A percentile compares a stretch with the other conserved stretches of the same genome.
phyloP scores from a whole-genome alignment of 2,888 invertebrate genomes.

The Sarcophaga variegata region DNA sequence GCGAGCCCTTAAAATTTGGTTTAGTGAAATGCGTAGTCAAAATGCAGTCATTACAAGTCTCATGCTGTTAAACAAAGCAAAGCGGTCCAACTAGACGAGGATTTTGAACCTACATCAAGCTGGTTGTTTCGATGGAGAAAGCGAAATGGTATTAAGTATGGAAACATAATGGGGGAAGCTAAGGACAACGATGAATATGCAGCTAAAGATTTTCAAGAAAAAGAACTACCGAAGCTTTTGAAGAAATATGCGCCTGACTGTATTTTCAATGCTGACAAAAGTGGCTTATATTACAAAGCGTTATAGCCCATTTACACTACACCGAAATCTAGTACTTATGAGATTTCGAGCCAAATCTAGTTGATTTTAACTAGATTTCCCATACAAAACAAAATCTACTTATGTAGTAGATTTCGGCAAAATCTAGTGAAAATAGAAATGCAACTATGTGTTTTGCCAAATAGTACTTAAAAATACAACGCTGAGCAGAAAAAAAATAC shows the following conservation, averaged over 20 bases:
- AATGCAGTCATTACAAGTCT: slow-evolving; percentile 26
- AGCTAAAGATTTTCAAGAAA: slow-evolving; percentile 8
- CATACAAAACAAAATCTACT: no score
- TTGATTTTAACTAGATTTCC: no score
- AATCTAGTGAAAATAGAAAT: no score
- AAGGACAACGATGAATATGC: slow-evolving; percentile 16
- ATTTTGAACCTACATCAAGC: slow-evolving; percentile 24
- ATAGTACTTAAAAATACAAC: no score
- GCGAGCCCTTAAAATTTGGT: slow-evolving; percentile 8
- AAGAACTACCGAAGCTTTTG: background rate
- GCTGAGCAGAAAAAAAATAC: no score
- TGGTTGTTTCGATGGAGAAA: background rate
- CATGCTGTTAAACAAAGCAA: slow-evolving; percentile 31
- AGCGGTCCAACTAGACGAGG: slow-evolving; percentile 10
- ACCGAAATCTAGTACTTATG: no score
- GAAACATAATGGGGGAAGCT: background rate
- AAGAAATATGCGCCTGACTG: background rate
- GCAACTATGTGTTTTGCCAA: no score
- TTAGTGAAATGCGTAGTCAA: slow-evolving; percentile 25
- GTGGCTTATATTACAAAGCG: background rate
- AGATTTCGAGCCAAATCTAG: no score
- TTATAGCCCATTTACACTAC: no score
- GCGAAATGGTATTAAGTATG: no score
- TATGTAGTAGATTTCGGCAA: no score
- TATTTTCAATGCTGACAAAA: slow-evolving; percentile 24